Base-by-base conservation (phyloP, 1,140 invertebrate genomes). In the Drosophila melanogaster region DNA sequence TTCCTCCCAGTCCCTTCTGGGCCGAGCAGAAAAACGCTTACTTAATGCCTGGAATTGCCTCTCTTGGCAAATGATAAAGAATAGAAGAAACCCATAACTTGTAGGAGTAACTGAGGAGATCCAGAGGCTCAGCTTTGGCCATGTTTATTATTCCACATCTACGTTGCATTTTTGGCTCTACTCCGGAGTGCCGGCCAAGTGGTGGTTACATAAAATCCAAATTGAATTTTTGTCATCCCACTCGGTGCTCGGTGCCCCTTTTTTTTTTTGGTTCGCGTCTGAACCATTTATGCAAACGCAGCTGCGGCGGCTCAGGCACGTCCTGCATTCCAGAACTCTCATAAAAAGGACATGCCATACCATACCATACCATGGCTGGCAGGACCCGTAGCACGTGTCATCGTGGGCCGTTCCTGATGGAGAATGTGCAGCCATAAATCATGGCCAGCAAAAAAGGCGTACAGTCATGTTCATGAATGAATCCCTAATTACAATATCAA, bases 261-360 rank as follows among this genome's bases (percentile, higher is more conserved):
- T 10, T 44, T 4, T 56, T 70, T 44, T 11, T 44, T 12, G 51
- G 65, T 44, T 65, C 54, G 35, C 59, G 80, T 60, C 71, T 57
- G 55, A 51, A 44, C 51, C 81, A 86, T 86, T 87, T 86, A 86
- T 86, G 83, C 83, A 87, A 86, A 86, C 76, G 83, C 81, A 81
- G 79, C 67, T 77, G 79, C 83, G 46, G 71, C 58, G 70, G 66
- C 83, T 79, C 73, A 57, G 78, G 59, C 81, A 86, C 77, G 81
- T 85, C 69, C 69, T 64, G 64, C 59, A 50, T 72, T 51, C 54
- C 58, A 55, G 72, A 53, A 33, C 37, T 60, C 19, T 49, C 56
- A 77, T 70, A 80, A 75, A 66, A 69, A 74, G 40, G 33, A 49
- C 47, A 47, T 26, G 1, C 43, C 17, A 40, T 24, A 22, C 51